Base-by-base conservation (phyloP, 1,140 invertebrate species). In the Drosophila mauritiana region DNA sequence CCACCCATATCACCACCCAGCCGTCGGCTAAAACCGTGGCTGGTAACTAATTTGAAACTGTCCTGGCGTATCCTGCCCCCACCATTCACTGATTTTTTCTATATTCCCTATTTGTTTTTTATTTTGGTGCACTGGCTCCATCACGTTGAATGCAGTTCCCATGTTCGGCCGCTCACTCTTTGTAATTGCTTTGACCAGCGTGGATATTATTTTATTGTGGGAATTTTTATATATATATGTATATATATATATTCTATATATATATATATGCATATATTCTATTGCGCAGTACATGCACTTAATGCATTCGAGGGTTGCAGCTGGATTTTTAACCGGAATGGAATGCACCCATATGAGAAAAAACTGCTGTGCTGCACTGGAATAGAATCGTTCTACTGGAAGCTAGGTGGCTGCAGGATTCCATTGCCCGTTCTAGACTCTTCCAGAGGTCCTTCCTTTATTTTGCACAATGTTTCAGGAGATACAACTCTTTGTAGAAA, bases 111-210 rank as follows among this genome's bases (percentile, higher is more conserved):
- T 65, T 45, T 57, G 55, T 72, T 69, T 65, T 73, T 74, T 45
- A 52, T 31, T 13, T 46, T 45, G 51, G 36, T 45, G 69, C 58
- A 57, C 15, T 31, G 43, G 69, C 58, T 57, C 46, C 51, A 36
- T 42, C 78, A 61, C 74, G 55, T 54, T 73, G 73, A 49, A 69
- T 69, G 55, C 75, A 46, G 59, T 45, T 62, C 20, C 43, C 67
- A 69, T 43, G 59, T 63, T 79, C 43, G n/a, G n/a, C 43, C 39
- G 36, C 17, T 52, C 36, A 48, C 15, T 78, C 61, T 80, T 89
- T 89, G 68, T 84, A 80, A 89, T 84, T 89, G 80, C 73, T 83
- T 88, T 89, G 84, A 89, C 84, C 83, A 84, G 64, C 57, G 52
- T 40, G 56, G 40, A 53, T 74, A 55, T 57, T 70, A 72, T 59